These are phyloP conservation scores for Pollenia amentaria DNA, from an alignment of 2,888 invertebrate genomes.

Conservation along the genomic window DNA sequence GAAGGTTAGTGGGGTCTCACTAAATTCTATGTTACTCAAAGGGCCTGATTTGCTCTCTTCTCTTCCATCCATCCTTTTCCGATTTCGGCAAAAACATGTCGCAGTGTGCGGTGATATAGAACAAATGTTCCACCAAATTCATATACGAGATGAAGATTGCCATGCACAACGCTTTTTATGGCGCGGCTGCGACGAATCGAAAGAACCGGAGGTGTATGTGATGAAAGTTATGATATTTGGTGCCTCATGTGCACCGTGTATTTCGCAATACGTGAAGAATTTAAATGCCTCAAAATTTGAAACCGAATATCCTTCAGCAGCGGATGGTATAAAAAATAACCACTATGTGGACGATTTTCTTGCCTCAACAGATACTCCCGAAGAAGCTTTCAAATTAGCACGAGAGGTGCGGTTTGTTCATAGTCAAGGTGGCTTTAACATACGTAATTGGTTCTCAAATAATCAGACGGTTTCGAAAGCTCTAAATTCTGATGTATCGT, in stretches of 20 bases:
- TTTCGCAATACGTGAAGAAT: conserved; percentile 53
- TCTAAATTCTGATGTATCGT: background rate
- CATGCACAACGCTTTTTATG: conserved; percentile 56
- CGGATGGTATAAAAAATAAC: conserved; percentile 27
- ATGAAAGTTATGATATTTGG: conserved; percentile 37
- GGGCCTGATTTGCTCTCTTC: conserved; percentile 76
- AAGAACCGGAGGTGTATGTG: conserved; percentile 22
- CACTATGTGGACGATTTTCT: no score
- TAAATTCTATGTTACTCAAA: conserved; percentile 77
- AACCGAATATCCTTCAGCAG: conserved; percentile 24
- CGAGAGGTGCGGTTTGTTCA: conserved; percentile 18
- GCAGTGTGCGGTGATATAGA: conserved; percentile 72
- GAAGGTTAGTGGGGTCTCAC: conserved; percentile 69
- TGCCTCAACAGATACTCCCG: no score
- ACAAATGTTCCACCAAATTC: conserved; percentile 67
- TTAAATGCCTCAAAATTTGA: conserved; percentile 35
- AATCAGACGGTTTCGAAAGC: background rate
- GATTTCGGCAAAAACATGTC: conserved; percentile 79
- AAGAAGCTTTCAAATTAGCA: conserved; percentile 25
- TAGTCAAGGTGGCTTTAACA: conserved; percentile 47
- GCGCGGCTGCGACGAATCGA: conserved; percentile 19
- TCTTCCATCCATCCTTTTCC: conserved; percentile 79
- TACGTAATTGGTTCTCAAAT: conserved; percentile 43
- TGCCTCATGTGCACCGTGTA: conserved; percentile 46
- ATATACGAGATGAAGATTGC: conserved; percentile 48